phyloP scores from a whole-genome alignment of 2,113 vertebrate genomes.

The Egretta garzetta region DNA sequence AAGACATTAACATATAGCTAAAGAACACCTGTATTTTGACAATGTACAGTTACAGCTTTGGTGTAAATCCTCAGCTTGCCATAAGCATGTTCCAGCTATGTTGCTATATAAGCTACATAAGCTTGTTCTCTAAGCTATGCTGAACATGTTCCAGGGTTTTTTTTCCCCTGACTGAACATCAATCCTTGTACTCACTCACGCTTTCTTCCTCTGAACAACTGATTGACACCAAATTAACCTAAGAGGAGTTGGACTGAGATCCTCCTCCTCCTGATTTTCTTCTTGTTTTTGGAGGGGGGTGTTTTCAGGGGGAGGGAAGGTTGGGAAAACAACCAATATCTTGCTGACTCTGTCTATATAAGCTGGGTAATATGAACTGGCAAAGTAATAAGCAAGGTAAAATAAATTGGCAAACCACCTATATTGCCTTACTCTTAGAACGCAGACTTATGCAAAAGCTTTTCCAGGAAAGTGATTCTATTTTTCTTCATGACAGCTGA shows the following conservation, averaged over 20 bases:
- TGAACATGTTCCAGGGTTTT: slow-evolving; percentile 21
- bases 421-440: background rate
- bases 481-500: background rate
- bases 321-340: background rate
- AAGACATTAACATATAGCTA: background rate
- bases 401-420: background rate
- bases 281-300: background rate
- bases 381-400: slow-evolving; percentile 11
- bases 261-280: background rate
- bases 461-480: slow-evolving; percentile 19
- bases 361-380: background rate
- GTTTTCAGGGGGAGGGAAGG: background rate
- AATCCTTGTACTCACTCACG: background rate
- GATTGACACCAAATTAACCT: slow-evolving; percentile 25
- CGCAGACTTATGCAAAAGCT: slow-evolving; percentile 30
- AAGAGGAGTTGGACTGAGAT: background rate
- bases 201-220: slow-evolving; percentile 1
- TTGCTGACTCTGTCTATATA: slow-evolving; percentile 21
- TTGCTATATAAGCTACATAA: slow-evolving; percentile 59
- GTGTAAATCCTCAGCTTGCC: slow-evolving; percentile 55
- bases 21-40: slow-evolving; percentile 42
- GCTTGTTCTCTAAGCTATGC: slow-evolving; percentile 51
- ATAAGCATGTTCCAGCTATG: slow-evolving; percentile 52
- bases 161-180: background rate
- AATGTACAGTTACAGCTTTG: slow-evolving; percentile 25